These are phyloP conservation scores for Aradophagus sp. DNA, from an alignment of 1,140 invertebrate species.

Conservation along the genomic window DNA sequence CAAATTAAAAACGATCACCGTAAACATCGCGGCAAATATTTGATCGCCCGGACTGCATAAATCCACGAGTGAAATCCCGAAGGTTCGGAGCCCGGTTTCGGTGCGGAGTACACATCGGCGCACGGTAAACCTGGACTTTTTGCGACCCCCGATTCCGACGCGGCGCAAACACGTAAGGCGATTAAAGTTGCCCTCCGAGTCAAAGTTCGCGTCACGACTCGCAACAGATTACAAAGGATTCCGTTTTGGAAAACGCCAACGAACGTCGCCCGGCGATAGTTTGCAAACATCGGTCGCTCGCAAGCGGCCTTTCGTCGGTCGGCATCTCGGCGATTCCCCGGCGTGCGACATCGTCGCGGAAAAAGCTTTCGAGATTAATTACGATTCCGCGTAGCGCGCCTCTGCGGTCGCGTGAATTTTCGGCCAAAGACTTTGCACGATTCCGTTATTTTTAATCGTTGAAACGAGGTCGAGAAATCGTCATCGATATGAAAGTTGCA, in stretches of 20 bases:
- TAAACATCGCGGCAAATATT: too few relatives aligned
- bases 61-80: neutral
- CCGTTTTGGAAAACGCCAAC: conserved; percentile 36
- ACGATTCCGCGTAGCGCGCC: conserved; percentile 42
- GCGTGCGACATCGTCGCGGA: conserved; percentile 33
- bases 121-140: neutral
- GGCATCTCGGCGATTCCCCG: conserved; percentile 42
- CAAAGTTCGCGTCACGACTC: conserved; percentile 25
- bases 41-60: neutral
- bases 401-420: conserved; percentile 15
- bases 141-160: conserved; percentile 32
- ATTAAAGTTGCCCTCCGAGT: conserved; percentile 28
- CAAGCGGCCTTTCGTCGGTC: conserved; percentile 21
- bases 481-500: too few relatives aligned
- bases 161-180: conserved; percentile 37
- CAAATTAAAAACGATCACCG: too few relatives aligned
- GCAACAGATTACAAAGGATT: conserved; percentile 40
- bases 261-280: conserved; percentile 17
- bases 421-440: too few relatives aligned
- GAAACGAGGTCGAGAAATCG: too few relatives aligned
- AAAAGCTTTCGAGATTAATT: conserved; percentile 45
- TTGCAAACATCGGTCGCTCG: too few relatives aligned
- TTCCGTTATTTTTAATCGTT: too few relatives aligned
- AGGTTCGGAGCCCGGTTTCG: neutral
- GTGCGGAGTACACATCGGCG: neutral